These are phyloP conservation scores for Nasonia vitripennis DNA, from an alignment of 1,140 invertebrate genomes.

Conservation along the genomic window DNA sequence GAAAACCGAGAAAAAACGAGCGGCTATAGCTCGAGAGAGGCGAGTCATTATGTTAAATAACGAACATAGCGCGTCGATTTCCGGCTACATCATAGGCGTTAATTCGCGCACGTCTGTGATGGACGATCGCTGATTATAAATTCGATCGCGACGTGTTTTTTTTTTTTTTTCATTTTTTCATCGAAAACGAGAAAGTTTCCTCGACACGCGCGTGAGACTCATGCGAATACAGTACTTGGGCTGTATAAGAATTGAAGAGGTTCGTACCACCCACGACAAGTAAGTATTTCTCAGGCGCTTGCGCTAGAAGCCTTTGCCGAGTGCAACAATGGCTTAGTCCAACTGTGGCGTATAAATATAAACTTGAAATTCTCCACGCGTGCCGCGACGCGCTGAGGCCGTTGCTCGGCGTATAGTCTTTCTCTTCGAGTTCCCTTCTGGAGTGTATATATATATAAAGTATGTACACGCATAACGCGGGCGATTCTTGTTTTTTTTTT, in stretches of 20 bases:
- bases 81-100: not conserved
- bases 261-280: not conserved
- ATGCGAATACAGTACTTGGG: not conserved
- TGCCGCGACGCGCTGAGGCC: too few species aligned
- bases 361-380: not conserved
- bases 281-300: not conserved
- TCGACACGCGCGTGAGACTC: not conserved
- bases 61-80: not conserved
- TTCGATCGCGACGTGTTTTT: too few species aligned
- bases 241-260: too few species aligned
- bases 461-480: too few species aligned
- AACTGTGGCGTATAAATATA: not conserved
- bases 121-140: too few species aligned
- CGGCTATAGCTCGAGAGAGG: not conserved
- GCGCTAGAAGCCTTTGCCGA: not conserved
- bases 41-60: not conserved
- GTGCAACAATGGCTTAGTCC: not conserved
- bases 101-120: not conserved
- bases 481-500: not conserved
- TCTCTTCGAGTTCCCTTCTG: not conserved
- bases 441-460: too few species aligned
- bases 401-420: too few species aligned
- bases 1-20: not conserved
- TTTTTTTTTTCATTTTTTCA: too few species aligned
- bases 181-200: too few species aligned